Evolutionary conservation across 1,140 invertebrate species (phyloP).

Genomic region (Condylostylus longicornis): DNA sequence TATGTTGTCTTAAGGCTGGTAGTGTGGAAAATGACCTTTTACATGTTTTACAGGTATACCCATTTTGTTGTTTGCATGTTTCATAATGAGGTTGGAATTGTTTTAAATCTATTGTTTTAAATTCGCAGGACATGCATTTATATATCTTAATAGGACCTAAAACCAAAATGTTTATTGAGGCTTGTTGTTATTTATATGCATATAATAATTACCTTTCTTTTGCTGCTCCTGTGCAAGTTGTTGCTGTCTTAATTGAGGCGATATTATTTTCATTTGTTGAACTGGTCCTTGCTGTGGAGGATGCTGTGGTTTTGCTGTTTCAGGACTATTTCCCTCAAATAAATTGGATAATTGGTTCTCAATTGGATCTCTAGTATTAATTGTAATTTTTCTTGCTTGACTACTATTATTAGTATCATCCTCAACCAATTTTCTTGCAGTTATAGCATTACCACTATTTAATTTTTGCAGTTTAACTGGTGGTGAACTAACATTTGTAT

Average conservation of each 20-base stretch:
- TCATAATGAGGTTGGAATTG: conserved; percentile 30
- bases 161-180: too few relatives aligned
- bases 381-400: neutral
- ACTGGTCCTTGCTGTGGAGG: conserved; percentile 1
- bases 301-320: neutral
- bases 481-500: conserved; percentile 9
- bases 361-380: neutral
- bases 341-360: neutral
- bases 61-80: conserved; percentile 29
- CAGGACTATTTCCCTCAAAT: neutral
- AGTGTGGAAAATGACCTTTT: conserved; percentile 29
- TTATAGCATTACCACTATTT: conserved; percentile 12
- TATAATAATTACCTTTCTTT: conserved; percentile 18
- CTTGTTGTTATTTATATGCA: conserved; percentile 21
- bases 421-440: conserved; percentile 13
- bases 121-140: conserved; percentile 31
- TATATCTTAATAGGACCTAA: conserved; percentile 23
- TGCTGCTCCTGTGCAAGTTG: conserved; percentile 1
- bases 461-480: conserved; percentile 28
- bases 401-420: conserved; percentile 7
- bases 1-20: conserved; percentile 28
- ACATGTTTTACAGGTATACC: conserved; percentile 29
- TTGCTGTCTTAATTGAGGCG: conserved; percentile 7
- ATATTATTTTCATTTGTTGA: conserved; percentile 17
- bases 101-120: conserved; percentile 31